phyloP scores from a whole-genome alignment of 23 tunicate species.

The Diplosoma virens region DNA sequence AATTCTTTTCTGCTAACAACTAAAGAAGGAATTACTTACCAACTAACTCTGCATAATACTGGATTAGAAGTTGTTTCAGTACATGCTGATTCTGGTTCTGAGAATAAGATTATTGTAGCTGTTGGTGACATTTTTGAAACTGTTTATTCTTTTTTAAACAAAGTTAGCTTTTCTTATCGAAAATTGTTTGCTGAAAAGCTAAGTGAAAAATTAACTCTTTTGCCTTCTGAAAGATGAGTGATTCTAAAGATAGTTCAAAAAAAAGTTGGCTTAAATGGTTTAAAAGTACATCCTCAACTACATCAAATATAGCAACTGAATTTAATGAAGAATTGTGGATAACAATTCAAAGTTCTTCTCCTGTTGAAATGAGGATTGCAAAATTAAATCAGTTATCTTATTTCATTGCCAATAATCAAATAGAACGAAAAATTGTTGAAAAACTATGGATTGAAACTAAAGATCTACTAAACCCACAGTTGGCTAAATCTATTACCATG shows the following conservation, averaged over 20 bases:
- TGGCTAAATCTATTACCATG: constrained; percentile 7
- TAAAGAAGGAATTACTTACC: constrained; percentile 21
- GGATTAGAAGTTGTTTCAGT: constrained; percentile 40
- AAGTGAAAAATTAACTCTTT: background rate
- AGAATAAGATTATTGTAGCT: background rate
- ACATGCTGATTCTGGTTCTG: background rate
- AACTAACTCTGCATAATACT: constrained; percentile 13
- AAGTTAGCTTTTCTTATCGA: constrained; percentile 55
- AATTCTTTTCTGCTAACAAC: constrained; percentile 29
- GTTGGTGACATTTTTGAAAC: constrained; percentile 54
- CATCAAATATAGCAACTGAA: background rate
- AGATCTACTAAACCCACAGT: constrained; percentile 47
- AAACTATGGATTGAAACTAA: constrained; percentile 76
- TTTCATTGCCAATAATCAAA: constrained; percentile 36
- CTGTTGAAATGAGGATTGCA: constrained; percentile 42
- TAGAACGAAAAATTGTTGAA: constrained; percentile 50
- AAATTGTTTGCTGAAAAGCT: constrained; percentile 30
- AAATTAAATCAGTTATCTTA: constrained; percentile 34
- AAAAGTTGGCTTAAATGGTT: constrained; percentile 30
- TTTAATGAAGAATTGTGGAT: constrained; percentile 61
- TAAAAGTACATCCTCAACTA: background rate
- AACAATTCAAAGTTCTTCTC: constrained; percentile 25
- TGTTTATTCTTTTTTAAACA: constrained; percentile 63
- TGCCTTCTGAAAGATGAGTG: constrained; percentile 53
- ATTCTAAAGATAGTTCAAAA: constrained; percentile 45